A percentile compares a stretch with the other conserved stretches of the same genome.
These are phyloP conservation scores for Lophochroa leadbeateri DNA, from an alignment of 2,113 vertebrate species.

Conservation along the genomic window DNA sequence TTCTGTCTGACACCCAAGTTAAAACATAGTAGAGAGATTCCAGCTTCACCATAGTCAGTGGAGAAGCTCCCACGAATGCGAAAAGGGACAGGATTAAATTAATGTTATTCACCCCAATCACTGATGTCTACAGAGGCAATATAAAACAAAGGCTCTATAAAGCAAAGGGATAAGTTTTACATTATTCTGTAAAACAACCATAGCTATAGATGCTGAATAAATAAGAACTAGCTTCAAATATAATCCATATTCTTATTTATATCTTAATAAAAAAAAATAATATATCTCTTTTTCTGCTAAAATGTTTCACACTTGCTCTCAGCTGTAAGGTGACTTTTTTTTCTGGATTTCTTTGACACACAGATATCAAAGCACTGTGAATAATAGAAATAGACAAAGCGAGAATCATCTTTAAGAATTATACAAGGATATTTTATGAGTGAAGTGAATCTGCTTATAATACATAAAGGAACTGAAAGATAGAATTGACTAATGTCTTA, in stretches of 20 bases:
- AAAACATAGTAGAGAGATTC: background rate
- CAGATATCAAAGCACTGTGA: background rate
- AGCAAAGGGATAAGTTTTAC: background rate
- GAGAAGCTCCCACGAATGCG: background rate
- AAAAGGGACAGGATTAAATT: background rate
- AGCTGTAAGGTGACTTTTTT: background rate
- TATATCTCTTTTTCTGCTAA: background rate
- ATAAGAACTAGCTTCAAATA: conserved; percentile 5
- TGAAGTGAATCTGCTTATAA: background rate
- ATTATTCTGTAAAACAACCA: background rate
- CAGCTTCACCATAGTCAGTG: background rate
- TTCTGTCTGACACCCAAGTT: background rate
- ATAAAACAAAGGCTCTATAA: background rate
- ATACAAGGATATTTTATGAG: background rate
- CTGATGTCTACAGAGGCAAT: background rate
- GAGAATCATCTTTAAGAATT: background rate
- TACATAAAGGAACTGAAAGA: background rate
- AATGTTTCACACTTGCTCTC: background rate
- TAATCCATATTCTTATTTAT: background rate
- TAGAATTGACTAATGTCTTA: background rate
- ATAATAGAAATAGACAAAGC: background rate
- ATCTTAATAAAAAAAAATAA: background rate
- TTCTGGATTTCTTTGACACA: background rate
- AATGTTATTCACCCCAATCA: background rate
- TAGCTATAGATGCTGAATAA: background rate